Base-by-base conservation (phyloP, 2,113 vertebrate genomes). In the Pelmatolapia mariae region DNA sequence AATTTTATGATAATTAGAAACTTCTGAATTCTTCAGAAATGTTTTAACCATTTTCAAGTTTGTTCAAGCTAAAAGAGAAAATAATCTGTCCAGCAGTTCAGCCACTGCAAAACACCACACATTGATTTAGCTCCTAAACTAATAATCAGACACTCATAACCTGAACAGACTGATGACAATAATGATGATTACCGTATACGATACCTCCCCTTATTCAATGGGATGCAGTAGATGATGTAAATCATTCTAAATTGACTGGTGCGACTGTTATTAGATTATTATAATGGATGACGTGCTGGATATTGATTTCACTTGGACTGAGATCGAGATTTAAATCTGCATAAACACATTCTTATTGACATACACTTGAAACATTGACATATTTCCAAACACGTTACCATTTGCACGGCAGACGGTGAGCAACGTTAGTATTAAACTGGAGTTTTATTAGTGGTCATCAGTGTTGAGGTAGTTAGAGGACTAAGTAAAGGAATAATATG, bases 131-230 rank as follows among this genome's bases (percentile, higher is more conserved):
- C 45, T 78, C 73, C 73, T 19, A 78, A 78, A 52, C 16, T 78
- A 31, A 78, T 78, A 78, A 4, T 78, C 26, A 78, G 26, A 52
- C 26, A n/a, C 73, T 31, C 26, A n/a, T 52, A 33, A 52, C 10
- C 26, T 50, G 26, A 52, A 78, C 73, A 78, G 73, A 78, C 26
- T 78, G 45, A 78, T 52, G 73, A 78, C 45, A 78, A 50, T 78
- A n/a, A 78, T 33, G 2, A 31, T 52, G 45, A 78, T 78, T 52
- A 78, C 73, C 3, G 1, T 52, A 12, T 78, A 12, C 1, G 11
- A 52, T 78, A 13, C 73, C 73, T 78, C 45, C 73, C 45, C 73
- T 33, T 52, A 78, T 52, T 52, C 10, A 78, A 52, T 52, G 18
- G 54, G 54, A 29, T n/a, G 16, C 54, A 43, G 38, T 26, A 43